Percentiles rank a stretch among this genome's conserved stretches.
Evolutionary conservation across 2,888 invertebrate species (phyloP).

Genomic region (Eristalis pertinax): DNA sequence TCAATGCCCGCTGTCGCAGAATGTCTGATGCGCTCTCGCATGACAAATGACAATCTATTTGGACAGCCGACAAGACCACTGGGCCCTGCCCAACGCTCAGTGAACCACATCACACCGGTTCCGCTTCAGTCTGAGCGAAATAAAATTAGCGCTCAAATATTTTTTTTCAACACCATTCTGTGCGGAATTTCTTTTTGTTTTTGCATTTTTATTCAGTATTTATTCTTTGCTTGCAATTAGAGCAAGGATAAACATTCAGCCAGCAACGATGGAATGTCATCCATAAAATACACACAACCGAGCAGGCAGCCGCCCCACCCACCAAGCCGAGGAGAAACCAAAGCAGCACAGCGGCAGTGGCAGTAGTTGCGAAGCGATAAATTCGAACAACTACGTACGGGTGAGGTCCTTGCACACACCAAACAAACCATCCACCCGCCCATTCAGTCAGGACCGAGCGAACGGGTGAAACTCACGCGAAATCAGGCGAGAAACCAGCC

Average conservation of each 20-base stretch:
- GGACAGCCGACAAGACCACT: conserved; percentile 6
- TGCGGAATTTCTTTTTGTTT: conserved; percentile 22
- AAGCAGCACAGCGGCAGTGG: background rate
- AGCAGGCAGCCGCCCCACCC: background rate
- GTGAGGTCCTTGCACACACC: background rate
- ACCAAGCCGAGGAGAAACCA: background rate
- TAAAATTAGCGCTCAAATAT: conserved; percentile 66
- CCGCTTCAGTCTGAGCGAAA: conserved; percentile 1
- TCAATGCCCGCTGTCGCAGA: background rate
- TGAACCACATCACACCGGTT: conserved; percentile 4
- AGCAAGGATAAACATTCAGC: conserved; percentile 68
- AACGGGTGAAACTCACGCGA: conserved; percentile 65
- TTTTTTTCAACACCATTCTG: conserved; percentile 47
- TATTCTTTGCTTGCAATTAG: conserved; percentile 57
- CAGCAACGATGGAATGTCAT: conserved; percentile 57
- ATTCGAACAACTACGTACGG: conserved; percentile 50
- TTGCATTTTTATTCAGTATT: conserved; percentile 3
- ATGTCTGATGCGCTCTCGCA: conserved; percentile 5
- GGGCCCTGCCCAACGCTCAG: conserved; percentile 15
- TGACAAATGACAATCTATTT: conserved; percentile 62
- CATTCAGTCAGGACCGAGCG: conserved; percentile 2
- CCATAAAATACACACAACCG: conserved; percentile 35
- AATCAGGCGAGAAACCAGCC: conserved; percentile 52
- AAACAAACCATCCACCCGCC: background rate
- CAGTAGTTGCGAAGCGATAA: conserved; percentile 59